Evolutionary conservation across 1,140 invertebrate species (phyloP).

Genomic region (Drosophila erecta): DNA sequence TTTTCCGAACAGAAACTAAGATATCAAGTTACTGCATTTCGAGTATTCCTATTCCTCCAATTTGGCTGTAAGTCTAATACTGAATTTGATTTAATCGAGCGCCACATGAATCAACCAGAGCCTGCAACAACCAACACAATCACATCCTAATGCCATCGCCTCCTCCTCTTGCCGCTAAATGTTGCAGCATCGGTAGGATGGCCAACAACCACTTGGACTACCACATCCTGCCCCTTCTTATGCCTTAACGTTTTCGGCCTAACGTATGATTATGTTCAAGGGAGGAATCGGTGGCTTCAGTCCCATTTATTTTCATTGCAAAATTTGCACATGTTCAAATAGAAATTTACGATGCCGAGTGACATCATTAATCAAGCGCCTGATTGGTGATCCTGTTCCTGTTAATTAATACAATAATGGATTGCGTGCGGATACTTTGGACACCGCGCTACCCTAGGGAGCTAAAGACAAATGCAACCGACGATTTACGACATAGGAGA

Average conservation of each 20-base stretch:
- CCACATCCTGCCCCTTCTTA: background rate
- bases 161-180: background rate
- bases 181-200: slow-evolving; percentile 46
- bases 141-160: slow-evolving; percentile 61
- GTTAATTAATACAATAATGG: slow-evolving; percentile 85
- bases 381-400: slow-evolving; percentile 85
- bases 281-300: slow-evolving; percentile 5
- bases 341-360: slow-evolving; percentile 84
- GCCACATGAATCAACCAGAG: slow-evolving; percentile 53
- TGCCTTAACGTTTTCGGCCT: slow-evolving; percentile 35
- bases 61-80: background rate
- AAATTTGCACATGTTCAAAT: slow-evolving; percentile 84
- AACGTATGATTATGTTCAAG: slow-evolving; percentile 72
- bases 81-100: slow-evolving; percentile 45
- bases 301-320: slow-evolving; percentile 76
- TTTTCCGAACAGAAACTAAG: slow-evolving; percentile 7
- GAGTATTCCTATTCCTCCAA: slow-evolving; percentile 20
- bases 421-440: slow-evolving; percentile 66
- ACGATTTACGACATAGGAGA: slow-evolving; percentile 52
- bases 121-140: slow-evolving; percentile 61
- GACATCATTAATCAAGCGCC: slow-evolving; percentile 85
- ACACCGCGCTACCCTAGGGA: slow-evolving; percentile 13
- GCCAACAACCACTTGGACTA: background rate
- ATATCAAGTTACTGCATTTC: slow-evolving; percentile 23
- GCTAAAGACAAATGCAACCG: slow-evolving; percentile 38